A percentile compares a stretch with the other conserved stretches of the same genome.
These are phyloP conservation scores for Sebastolobus altivelis DNA, from an alignment of 2,797 vertebrate species.

Conservation along the genomic window DNA sequence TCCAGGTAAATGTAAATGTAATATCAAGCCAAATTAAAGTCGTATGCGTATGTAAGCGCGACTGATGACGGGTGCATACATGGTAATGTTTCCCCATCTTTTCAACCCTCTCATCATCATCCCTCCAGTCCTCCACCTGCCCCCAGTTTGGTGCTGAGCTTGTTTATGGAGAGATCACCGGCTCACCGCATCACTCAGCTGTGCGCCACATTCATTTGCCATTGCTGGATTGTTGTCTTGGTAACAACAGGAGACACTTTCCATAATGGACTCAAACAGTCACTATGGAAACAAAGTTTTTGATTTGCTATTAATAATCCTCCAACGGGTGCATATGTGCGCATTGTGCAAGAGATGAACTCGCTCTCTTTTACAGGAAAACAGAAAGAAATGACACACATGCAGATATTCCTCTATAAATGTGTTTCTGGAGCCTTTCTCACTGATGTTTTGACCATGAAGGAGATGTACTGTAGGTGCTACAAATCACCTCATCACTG, in stretches of 20 bases:
- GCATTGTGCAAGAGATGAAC: constrained; percentile 66
- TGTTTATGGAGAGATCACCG: constrained; percentile 78
- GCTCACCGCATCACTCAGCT: constrained; percentile 79
- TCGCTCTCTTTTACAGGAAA: constrained; percentile 25
- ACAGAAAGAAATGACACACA: not conserved
- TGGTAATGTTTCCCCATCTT: constrained; percentile 23
- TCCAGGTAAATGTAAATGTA: not conserved
- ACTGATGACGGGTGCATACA: constrained; percentile 6
- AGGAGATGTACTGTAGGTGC: not conserved
- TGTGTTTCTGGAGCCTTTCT: constrained; percentile 9
- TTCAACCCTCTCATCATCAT: constrained; percentile 31
- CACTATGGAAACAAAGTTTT: constrained; percentile 91
- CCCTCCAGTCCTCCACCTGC: constrained; percentile 52
- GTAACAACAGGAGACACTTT: constrained; percentile 89
- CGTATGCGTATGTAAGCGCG: not conserved
- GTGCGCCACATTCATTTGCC: constrained; percentile 78
- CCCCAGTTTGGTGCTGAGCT: constrained; percentile 57
- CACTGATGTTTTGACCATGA: constrained; percentile 16
- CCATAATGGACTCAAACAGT: constrained; percentile 88
- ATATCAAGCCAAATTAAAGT: not conserved
- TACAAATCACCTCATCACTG: not conserved
- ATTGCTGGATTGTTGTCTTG: constrained; percentile 87
- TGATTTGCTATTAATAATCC: constrained; percentile 90
- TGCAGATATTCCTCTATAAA: constrained; percentile 18
- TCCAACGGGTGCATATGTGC: constrained; percentile 72